phyloP scores from a whole-genome alignment of 2,113 vertebrate genomes.

The Phaethornis superciliosus region DNA sequence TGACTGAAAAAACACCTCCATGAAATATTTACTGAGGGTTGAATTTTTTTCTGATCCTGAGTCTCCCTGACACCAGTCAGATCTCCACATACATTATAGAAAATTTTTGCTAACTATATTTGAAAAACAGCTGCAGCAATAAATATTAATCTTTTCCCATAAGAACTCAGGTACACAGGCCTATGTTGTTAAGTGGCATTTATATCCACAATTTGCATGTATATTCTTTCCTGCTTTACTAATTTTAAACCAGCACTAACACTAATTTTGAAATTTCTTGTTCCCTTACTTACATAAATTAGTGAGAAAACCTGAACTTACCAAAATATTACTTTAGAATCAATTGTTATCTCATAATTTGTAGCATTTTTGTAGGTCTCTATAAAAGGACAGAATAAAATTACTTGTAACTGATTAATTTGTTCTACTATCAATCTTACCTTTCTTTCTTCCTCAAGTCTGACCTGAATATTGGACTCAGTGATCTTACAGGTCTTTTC shows the following conservation, averaged over 20 bases:
- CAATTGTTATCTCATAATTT: not conserved
- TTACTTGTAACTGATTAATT: not conserved
- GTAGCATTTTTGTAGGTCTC: not conserved
- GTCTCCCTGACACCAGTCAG: not conserved
- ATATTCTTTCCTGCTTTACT: not conserved
- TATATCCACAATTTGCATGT: not conserved
- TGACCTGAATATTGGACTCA: not conserved
- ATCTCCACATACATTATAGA: not conserved
- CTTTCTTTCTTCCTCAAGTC: not conserved
- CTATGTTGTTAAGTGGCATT: not conserved
- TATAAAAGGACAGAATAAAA: not conserved
- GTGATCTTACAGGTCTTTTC: too few relatives aligned
- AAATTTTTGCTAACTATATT: not conserved
- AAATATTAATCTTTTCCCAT: slow-evolving; percentile 22
- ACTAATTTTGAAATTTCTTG: not conserved
- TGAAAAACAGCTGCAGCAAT: slow-evolving; percentile 7
- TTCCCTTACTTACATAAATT: not conserved
- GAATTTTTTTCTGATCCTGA: not conserved
- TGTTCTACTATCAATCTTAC: not conserved
- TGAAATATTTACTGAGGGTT: not conserved
- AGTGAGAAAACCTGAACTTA: not conserved
- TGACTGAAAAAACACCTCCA: not conserved
- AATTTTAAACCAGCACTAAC: not conserved
- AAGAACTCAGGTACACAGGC: not conserved
- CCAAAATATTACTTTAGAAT: not conserved